Conservation (phyloP, 2,113 vertebrate genomes). For the Caranx ignobilis region DNA sequence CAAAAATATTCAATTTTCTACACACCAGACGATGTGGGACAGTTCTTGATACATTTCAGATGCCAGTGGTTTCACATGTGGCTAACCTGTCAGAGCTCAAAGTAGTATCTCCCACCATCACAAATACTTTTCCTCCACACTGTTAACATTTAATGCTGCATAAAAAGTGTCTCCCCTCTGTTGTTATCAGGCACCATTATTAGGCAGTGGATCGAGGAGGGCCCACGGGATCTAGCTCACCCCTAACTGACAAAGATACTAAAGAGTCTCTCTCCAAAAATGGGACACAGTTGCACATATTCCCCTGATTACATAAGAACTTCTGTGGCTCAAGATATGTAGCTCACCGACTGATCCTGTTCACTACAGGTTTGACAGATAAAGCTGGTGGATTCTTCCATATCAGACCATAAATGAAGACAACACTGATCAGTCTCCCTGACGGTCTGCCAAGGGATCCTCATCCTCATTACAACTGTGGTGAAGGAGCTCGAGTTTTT, state of each 20-base stretch:
- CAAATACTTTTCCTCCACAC: not conserved
- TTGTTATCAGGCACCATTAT: constrained; percentile 15
- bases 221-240: constrained; percentile 1
- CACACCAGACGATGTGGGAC: not conserved
- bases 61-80: not conserved
- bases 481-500: constrained; percentile 1
- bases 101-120: not conserved
- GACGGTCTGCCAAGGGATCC: constrained; percentile 17
- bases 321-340: constrained; percentile 30
- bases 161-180: constrained; percentile 2
- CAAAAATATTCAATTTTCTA: not conserved
- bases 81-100: not conserved
- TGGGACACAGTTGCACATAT: not conserved
- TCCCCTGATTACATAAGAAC: constrained; percentile 58
- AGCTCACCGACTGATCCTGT: constrained; percentile 51
- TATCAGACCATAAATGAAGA: constrained; percentile 47
- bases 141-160: not conserved
- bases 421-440: not conserved
- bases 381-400: constrained; percentile 46
- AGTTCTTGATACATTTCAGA: not conserved
- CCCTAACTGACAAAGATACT: constrained; percentile 56
- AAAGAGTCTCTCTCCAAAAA: constrained; percentile 40
- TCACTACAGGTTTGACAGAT: constrained; percentile 52
- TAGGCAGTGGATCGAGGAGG: constrained; percentile 22
- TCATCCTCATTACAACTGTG: not conserved